Conservation (phyloP, 2,888 invertebrate species). For the Euplagia quadripunctaria region DNA sequence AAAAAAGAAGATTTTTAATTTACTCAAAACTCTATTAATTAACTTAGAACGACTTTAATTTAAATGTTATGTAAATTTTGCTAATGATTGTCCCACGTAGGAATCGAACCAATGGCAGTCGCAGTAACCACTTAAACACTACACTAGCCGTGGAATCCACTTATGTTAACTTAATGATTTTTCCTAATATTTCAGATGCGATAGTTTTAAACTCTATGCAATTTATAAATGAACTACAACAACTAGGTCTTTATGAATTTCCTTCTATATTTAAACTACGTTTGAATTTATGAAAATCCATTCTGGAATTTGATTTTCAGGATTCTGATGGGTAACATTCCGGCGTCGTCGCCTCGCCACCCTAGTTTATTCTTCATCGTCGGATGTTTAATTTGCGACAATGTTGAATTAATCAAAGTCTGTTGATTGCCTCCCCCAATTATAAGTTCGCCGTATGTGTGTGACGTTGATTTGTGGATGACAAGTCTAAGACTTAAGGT, state of each 20-base stretch:
- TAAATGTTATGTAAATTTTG: background rate
- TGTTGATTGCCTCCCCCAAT: conserved; percentile 83
- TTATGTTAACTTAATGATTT: no score
- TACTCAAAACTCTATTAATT: background rate
- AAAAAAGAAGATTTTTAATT: background rate
- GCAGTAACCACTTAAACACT: no score
- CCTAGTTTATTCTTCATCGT: conserved; percentile 68
- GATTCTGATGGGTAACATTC: conserved; percentile 13
- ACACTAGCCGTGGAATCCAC: no score
- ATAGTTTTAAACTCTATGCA: no score
- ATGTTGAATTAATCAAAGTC: conserved; percentile 84
- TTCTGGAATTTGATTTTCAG: background rate
- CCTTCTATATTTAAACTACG: background rate
- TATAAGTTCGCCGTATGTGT: conserved; percentile 79
- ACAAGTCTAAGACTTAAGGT: conserved; percentile 32
- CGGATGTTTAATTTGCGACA: conserved; percentile 83
- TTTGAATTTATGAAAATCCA: background rate
- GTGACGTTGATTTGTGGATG: conserved; percentile 79
- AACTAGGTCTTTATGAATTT: no score
- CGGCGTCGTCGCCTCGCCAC: conserved; percentile 41
- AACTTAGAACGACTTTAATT: background rate
- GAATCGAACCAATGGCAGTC: no score
- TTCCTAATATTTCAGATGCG: no score
- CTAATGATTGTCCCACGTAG: no score
- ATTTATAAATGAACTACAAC: no score